Base-by-base conservation (phyloP, 2,113 vertebrate genomes). In the Rutilus rutilus region DNA sequence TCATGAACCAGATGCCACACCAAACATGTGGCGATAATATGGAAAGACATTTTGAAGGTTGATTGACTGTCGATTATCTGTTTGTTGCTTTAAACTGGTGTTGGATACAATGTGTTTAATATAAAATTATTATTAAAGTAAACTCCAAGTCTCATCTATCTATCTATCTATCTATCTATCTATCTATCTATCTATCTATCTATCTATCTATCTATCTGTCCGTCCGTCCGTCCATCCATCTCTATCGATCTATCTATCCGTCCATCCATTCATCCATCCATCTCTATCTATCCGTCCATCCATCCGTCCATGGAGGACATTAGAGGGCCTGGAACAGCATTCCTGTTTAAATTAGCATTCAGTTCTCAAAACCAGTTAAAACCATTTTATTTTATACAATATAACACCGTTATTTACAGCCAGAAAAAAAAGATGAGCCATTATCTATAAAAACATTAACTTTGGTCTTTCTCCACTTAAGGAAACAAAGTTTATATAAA, bases 361-460 rank as follows among this genome's bases (percentile, higher is more conserved):
- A 75, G 42, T 47, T 25, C 6, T 11, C 75, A 57, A 23, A 33
- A 54, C 17, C 21, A 27, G 25, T 69, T 69, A 69, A 82, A 83
- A 54, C 3, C 21, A 4, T 73, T 83, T 83, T 71, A 69, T 83
- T 73, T 67, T 12, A 79, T 39, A 87, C 88, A 82, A 4, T 39
- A 23, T 50, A 17, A 78, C 84, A 62, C 82, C 65, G 8, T 62
- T 82, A 88, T 85, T 87, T 82, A 87, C 78, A 89, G n/a, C 25
- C 39, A 54, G 23, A 15, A 7, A 76, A n/a, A 81, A 85, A 82
- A 59, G 30, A 25, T 78, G 30, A 87, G 39, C 59, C 25, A 42
- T 54, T 33, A 64, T 64, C 27, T 67, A 39, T 64, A 75, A 74
- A 62, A 79, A 86, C 25, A 73, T 73, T 57, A 85, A 47, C 88